Evolutionary conservation across 1,140 invertebrate genomes (phyloP).

Genomic region (Eulimnadia texana): DNA sequence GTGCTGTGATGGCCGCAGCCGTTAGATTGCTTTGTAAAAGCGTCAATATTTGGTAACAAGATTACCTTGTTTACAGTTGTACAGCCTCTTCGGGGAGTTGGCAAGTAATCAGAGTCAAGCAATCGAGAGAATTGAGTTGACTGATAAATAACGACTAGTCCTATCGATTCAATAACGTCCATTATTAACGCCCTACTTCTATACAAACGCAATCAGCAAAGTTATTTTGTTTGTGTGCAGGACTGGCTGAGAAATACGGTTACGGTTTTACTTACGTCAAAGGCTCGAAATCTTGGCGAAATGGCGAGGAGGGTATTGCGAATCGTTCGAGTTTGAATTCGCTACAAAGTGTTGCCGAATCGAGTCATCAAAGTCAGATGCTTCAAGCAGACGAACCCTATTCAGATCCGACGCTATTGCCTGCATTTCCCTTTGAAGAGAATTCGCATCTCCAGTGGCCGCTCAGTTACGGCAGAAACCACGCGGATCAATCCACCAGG

Average conservation of each 20-base stretch:
- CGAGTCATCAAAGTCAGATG: not conserved
- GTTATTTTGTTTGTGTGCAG: not conserved
- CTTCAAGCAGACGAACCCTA: slow-evolving; percentile 2
- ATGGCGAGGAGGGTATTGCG: not conserved
- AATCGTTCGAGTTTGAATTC: not conserved
- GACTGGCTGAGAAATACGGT: not conserved
- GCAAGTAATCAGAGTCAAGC: no score
- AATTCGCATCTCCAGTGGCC: not conserved
- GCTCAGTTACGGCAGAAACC: not conserved
- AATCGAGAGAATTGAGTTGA: no score
- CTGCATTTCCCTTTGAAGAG: not conserved
- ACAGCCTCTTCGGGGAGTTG: no score
- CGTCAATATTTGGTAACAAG: no score
- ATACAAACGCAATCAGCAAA: not conserved
- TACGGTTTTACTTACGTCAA: slow-evolving; percentile 15
- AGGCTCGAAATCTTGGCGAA: not conserved
- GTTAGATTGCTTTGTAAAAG: no score
- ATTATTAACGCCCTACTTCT: no score
- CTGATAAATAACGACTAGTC: no score
- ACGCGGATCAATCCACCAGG: not conserved
- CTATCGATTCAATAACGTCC: no score
- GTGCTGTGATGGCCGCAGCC: no score
- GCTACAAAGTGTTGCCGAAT: not conserved
- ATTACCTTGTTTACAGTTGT: no score
- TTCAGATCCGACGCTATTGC: slow-evolving; percentile 1